Evolutionary conservation across 2,797 vertebrate genomes (phyloP), one percentile per base, ranked within the genome.

Genomic region (Etheostoma nigrum): DNA sequence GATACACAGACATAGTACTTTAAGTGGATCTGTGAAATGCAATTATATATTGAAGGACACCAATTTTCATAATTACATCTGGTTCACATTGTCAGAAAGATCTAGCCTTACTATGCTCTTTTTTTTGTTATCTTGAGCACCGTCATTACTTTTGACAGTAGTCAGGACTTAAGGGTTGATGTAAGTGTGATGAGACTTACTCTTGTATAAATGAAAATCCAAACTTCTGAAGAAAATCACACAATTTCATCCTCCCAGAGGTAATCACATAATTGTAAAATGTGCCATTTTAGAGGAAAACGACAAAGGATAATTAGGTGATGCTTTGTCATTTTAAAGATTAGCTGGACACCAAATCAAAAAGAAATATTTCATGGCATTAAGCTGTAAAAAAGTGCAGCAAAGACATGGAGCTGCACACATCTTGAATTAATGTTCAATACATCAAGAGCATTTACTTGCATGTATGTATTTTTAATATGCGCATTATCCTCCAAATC

Each of bases 21-120:
- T 45, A 15, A 9, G 30, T 57, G 15, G n/a, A 53, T 15, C 27
- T 72, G 36, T 69, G 57, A 79, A 82, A 63, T 62, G 42, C 66
- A 66, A 48, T 33, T 30, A 78, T 65, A 72, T 67, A 52, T 8
- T 54, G 68, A 82, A 76, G 74, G 76, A 80, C 79, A 69, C 49
- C 78, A 40, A 75, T 85, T 87, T 88, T 57, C 48, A 79, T 73
- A 70, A 83, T 78, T 71, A 68, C 76, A 72, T 82, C 76, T 78
- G 65, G 68, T 83, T 83, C 76, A n/a, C 52, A 60, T 71, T 82
- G 44, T 87, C 59, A 77, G 73, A 78, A 70, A 73, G 65, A 80
- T 83, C 58, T 45, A 7, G n/a, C 19, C 53, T 27, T 14, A 19
- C 74, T 55, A 55, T 66, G 73, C 47, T 66, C 19, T 45, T 25